Base-by-base conservation (phyloP, 1,140 invertebrate species). In the Elymnias hypermnestra region DNA sequence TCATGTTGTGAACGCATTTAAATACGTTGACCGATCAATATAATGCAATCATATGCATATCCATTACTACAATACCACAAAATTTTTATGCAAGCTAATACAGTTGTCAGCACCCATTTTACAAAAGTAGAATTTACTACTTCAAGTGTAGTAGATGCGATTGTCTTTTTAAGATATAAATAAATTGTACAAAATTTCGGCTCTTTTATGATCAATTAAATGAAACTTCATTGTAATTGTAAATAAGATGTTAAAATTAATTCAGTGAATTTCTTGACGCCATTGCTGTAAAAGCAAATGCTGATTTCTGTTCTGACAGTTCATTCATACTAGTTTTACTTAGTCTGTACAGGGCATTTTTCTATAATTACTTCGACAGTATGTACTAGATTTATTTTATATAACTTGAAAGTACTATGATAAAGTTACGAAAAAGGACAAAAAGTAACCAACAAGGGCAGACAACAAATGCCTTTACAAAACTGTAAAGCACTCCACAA, bases 1-100 rank as follows among this genome's bases (percentile, higher is more conserved):
- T 91, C 91, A 93, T 87, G 54, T 63, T 63, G 37, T 26, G 15
- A 29, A 13, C 15, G 36, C 19, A 43, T 37, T 1, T 39, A 38
- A 31, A 19, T 35, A 42, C 14, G 15, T 7, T 28, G 15, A 2
- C 14, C 22, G 18, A 46, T 31, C 12, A 22, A 22, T 39, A 39
- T 29, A 28, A 21, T 31, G 10, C 10, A 38, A 26, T 28, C 5
- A 21, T 29, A 22, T 28, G 12, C 7, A n/a, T 18, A 31, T 14
- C 29, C 23, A 8, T 38, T 18, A 49, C 29, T 22, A 4, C 6
- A 13, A 29, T 2, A 3, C 12, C 41, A 26, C 37, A 21, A 9
- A 21, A 36, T 12, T 22, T 15, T 15, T 12, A 29, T 21, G 2
- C 3, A 38, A 39, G 37, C 2, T 23, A 39, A 51, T 51, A 13